Base-by-base conservation (phyloP, 1,140 invertebrate species). In the Chironomus tepperi region DNA sequence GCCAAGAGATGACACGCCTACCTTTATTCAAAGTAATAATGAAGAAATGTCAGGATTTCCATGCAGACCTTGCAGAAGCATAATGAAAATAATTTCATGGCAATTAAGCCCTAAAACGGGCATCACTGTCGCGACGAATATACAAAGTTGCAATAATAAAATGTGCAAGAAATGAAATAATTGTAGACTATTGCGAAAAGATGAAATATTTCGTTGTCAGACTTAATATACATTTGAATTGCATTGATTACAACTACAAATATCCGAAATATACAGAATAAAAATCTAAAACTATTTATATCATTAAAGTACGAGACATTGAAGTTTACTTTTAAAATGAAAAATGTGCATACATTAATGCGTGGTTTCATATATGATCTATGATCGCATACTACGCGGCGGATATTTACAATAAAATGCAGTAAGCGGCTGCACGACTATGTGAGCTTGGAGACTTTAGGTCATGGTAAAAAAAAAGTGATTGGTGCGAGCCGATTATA, bases 401-500 rank as follows among this genome's bases (percentile, higher is more conserved):
- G 47, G 47, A 57, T 57, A 57, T 57, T n/a, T 57, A 34, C 24
- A 34, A 34, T 34, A 34, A 34, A 34, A n/a, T 57, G 47, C 12
- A 57, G 5, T 15, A 57, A 12, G 10, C 47, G 47, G 7, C 43
- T 47, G 24, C 24, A 34, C 24, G 24, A 34, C 24, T 34, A 34
- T 34, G 24, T 7, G 1, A 47, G 43, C 43, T 67, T 2, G 7
- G 1, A 67, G 64, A 70, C 65, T 19, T 70, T 70, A 70, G 65
- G 65, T 70, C 65, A 70, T 70, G 65, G 65, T 70, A 19, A 70
- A 70, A 19, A 70, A 70, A 57, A 70, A 70, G 65, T 70, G 65
- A 70, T 18, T 70, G 65, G 65, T 70, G 10, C 65, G 10, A 19
- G 12, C 9, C 10, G 65, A 70, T 70, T 70, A 70, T 70, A 70